phyloP scores from a whole-genome alignment of 2,797 vertebrate species.

The Gallinago solitaria region DNA sequence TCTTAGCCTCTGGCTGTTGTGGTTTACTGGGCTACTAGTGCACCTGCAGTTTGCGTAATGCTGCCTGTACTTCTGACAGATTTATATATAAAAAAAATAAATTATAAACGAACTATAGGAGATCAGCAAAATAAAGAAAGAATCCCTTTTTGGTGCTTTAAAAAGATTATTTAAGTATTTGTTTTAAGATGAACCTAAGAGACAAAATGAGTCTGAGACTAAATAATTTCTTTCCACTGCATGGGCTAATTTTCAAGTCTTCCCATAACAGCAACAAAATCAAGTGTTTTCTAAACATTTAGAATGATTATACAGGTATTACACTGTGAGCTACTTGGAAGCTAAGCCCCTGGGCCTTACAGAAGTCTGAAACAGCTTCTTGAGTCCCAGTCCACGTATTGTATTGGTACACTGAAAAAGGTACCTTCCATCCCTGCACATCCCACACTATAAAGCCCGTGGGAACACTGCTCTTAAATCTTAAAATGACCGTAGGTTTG shows the following conservation, averaged over 20 bases:
- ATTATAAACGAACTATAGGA: neutral
- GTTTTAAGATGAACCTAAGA: neutral
- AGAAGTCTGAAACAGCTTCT: neutral
- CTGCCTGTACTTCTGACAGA: neutral
- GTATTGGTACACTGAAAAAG: neutral
- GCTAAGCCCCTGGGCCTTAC: neutral
- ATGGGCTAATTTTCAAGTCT: neutral
- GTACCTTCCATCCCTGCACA: neutral
- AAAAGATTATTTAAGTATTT: neutral
- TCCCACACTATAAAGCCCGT: neutral
- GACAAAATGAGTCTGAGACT: neutral
- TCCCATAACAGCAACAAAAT: neutral
- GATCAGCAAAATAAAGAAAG: neutral
- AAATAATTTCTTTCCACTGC: neutral
- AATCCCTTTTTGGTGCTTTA: neutral
- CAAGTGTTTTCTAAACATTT: neutral
- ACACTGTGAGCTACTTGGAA: neutral
- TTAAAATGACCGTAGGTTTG: neutral
- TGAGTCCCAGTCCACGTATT: neutral
- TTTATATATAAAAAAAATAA: neutral
- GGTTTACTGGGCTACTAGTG: constrained; percentile 41
- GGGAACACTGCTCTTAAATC: neutral
- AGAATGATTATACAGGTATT: neutral
- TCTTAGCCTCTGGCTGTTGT: neutral
- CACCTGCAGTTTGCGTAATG: constrained; percentile 25